Evolutionary conservation across 2,113 vertebrate species (phyloP), one percentile per base, ranked within the genome.

Genomic region (Gambusia holbrooki): DNA sequence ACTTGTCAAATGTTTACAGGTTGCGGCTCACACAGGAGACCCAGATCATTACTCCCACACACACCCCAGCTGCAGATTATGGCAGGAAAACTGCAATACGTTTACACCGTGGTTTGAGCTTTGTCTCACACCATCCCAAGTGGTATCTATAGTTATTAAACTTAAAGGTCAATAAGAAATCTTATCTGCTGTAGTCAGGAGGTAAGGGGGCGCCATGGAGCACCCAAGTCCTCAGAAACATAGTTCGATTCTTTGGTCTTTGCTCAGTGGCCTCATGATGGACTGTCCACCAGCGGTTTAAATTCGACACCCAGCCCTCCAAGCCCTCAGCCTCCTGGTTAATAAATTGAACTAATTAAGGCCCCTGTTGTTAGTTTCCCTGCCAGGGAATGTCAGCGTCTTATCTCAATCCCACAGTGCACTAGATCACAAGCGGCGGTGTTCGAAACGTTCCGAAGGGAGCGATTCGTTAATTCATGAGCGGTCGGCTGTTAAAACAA

Each of bases 321-420:
- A 67, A 42, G 14, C 65, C 64, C 76, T 78, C 62, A 66, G 75
- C 83, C 77, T 75, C 25, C 19, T 72, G 73, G 79, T 88, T 91
- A 90, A 93, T 94, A 90, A 92, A 94, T 92, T 91, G 70, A 87
- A 84, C 82, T 90, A 93, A 94, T 91, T 91, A 92, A 84, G 85
- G 85, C 74, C 82, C 86, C 80, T 74, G 27, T 77, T 92, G 90
- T 93, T 89, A 82, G 80, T 84, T 90, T 82, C 77, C 81, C 88
- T 89, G 90, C 88, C 91, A 90, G 71, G 79, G 78, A 64, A 83
- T 88, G 90, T 92, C 83, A 76, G 37, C 51, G 62, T 84, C 91
- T 92, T 94, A 94, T 94, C 92, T 90, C 84, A 67, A 69, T 80
- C 88, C 86, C 88, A 90, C 90, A 90, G 92, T 90, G 85, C 88